Percentiles rank a stretch among this genome's conserved stretches.
phyloP scores from a whole-genome alignment of 2,113 vertebrate genomes.

The Reinhardtius hippoglossoides region DNA sequence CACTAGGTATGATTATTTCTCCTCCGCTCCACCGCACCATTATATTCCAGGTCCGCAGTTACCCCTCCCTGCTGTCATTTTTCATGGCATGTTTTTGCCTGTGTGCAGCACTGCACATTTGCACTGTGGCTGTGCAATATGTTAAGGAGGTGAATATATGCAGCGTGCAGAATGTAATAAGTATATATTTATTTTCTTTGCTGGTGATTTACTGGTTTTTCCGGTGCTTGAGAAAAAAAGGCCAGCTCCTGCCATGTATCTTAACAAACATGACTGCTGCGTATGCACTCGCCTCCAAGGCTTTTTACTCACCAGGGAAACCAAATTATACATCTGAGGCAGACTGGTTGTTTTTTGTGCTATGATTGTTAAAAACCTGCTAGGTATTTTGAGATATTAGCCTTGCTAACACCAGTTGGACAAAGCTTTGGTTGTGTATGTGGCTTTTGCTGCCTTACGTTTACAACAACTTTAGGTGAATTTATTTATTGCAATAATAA shows the following conservation, averaged over 20 bases:
- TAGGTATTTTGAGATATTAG: constrained; percentile 53
- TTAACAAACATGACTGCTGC: constrained; percentile 81
- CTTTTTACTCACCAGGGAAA: constrained; percentile 77
- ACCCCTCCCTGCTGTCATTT: constrained; percentile 79
- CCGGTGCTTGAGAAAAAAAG: constrained; percentile 69
- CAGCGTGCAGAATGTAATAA: constrained; percentile 78
- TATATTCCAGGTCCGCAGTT: constrained; percentile 78
- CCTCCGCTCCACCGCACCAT: constrained; percentile 76
- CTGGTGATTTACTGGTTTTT: constrained; percentile 78
- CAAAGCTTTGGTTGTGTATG: constrained; percentile 44
- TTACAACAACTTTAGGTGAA: neutral
- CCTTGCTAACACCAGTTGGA: constrained; percentile 22
- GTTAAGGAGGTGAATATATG: constrained; percentile 81
- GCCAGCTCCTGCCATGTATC: constrained; percentile 70
- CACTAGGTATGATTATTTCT: constrained; percentile 82
- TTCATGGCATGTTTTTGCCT: constrained; percentile 78
- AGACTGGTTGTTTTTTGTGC: constrained; percentile 71
- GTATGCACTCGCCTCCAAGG: constrained; percentile 79
- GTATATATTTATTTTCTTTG: constrained; percentile 82
- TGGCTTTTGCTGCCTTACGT: constrained; percentile 16
- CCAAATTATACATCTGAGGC: constrained; percentile 80
- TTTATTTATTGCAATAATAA: neutral
- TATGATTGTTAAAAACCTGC: constrained; percentile 71
- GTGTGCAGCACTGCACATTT: constrained; percentile 76
- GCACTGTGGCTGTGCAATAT: constrained; percentile 74